phyloP scores from a whole-genome alignment of 2,888 invertebrate genomes.

The Bruchidius siliquastri region DNA sequence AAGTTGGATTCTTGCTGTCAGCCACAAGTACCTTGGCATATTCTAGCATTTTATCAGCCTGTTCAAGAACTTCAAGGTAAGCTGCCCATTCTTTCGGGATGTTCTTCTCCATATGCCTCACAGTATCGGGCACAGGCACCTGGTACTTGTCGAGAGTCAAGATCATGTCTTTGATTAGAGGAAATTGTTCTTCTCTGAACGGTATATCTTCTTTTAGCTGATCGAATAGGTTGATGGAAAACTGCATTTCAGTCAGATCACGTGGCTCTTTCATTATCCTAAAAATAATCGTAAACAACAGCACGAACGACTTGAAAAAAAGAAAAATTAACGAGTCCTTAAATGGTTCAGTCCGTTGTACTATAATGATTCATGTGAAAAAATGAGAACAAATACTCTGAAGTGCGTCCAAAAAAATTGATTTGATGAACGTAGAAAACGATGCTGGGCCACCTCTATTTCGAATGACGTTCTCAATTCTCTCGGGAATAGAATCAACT shows the following conservation, averaged over 20 bases:
- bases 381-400: too few species aligned
- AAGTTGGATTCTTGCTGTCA: neutral
- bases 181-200: conserved; percentile 65
- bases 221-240: conserved; percentile 64
- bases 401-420: too few species aligned
- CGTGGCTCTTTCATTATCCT: conserved; percentile 64
- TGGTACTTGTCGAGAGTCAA: conserved; percentile 69
- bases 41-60: conserved; percentile 69
- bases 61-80: conserved; percentile 64
- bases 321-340: too few species aligned
- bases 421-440: too few species aligned
- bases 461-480: too few species aligned
- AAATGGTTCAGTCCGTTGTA: too few species aligned
- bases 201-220: conserved; percentile 61
- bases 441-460: too few species aligned
- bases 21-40: conserved; percentile 56
- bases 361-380: too few species aligned
- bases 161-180: conserved; percentile 71
- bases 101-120: conserved; percentile 54
- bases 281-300: conserved; percentile 23
- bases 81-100: conserved; percentile 64
- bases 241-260: conserved; percentile 68
- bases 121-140: conserved; percentile 61
- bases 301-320: too few species aligned
- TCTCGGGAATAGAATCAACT: too few species aligned